These are phyloP conservation scores for Folsomia manolachei DNA, from an alignment of 2,888 invertebrate genomes.

Conservation along the genomic window DNA sequence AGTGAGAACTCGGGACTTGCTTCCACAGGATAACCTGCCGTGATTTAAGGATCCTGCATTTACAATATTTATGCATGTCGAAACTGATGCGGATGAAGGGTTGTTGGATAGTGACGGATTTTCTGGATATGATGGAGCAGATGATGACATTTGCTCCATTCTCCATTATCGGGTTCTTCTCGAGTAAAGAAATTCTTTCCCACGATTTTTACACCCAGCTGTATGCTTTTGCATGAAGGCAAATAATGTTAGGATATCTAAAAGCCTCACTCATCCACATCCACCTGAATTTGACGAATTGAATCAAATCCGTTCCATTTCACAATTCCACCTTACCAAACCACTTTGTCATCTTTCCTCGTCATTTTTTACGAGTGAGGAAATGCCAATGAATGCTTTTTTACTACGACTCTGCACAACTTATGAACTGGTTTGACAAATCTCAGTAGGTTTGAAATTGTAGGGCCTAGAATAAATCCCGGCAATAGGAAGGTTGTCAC, in stretches of 20 bases:
- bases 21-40: too few relatives aligned
- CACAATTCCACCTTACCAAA: constrained; percentile 20
- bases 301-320: constrained; percentile 8
- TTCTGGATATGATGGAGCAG: not conserved
- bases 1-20: not conserved
- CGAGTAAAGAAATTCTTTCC: constrained; percentile 18
- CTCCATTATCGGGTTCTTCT: not conserved
- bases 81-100: not conserved
- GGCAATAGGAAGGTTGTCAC: constrained; percentile 11
- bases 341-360: constrained; percentile 17
- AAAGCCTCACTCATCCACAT: not conserved
- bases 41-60: constrained; percentile 12
- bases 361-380: not conserved
- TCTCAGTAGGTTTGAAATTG: too few relatives aligned
- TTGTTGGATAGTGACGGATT: not conserved
- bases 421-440: too few relatives aligned
- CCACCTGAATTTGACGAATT: not conserved
- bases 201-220: constrained; percentile 16
- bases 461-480: constrained; percentile 9
- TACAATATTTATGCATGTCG: not conserved
- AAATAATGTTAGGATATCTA: too few relatives aligned
- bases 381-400: too few relatives aligned
- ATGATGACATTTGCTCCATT: constrained; percentile 17
- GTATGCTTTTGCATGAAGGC: too few relatives aligned
- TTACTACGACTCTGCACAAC: too few relatives aligned